Conservation (phyloP, 2,888 invertebrate species). For the Nomada fucata region DNA sequence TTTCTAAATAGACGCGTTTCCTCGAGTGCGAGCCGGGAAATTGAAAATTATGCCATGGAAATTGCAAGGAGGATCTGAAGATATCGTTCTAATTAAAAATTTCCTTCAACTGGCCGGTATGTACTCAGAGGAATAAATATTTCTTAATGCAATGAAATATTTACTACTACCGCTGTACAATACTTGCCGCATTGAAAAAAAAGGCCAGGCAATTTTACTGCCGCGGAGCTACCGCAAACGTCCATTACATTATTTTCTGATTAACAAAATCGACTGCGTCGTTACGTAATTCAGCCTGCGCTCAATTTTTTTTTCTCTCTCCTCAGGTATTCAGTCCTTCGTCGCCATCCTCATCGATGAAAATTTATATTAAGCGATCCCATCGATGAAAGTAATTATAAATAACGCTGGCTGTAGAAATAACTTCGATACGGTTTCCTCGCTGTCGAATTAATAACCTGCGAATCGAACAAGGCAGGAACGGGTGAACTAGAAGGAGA, state of each 20-base stretch:
- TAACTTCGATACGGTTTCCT: slow-evolving; percentile 35
- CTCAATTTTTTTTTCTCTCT: not conserved
- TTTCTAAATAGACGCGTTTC: not conserved
- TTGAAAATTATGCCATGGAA: slow-evolving; percentile 12
- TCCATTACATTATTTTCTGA: not conserved
- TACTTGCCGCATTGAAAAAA: too few relatives aligned
- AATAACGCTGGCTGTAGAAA: slow-evolving; percentile 44
- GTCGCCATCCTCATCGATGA: not conserved
- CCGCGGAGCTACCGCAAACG: too few relatives aligned
- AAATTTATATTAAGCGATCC: slow-evolving; percentile 42
- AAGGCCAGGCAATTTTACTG: too few relatives aligned
- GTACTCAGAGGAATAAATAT: not conserved
- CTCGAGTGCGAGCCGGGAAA: not conserved
- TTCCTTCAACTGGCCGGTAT: not conserved
- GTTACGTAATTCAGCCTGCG: slow-evolving; percentile 6
- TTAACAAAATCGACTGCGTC: not conserved
- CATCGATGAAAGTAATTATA: slow-evolving; percentile 55
- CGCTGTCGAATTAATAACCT: slow-evolving; percentile 33
- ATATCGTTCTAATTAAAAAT: slow-evolving; percentile 17
- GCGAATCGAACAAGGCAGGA: not conserved
- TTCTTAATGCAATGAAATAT: not conserved
- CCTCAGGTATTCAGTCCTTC: not conserved
- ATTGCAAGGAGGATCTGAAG: too few relatives aligned
- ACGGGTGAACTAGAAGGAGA: too few relatives aligned
- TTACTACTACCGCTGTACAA: too few relatives aligned